Evolutionary conservation across 64 coral and sea anemone species (phyloP).

Genomic region (Actinia tenebrosa): DNA sequence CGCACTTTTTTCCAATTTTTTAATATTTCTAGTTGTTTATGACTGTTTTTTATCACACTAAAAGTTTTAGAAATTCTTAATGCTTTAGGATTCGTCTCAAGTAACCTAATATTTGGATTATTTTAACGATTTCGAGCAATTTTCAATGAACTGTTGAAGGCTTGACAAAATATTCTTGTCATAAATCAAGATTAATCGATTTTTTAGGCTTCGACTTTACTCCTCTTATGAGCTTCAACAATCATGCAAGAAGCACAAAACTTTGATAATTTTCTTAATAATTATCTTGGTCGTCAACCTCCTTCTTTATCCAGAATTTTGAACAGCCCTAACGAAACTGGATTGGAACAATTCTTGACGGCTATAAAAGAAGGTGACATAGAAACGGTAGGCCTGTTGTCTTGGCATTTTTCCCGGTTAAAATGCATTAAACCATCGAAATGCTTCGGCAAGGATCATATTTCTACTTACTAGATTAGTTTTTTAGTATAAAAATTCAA

Average conservation of each 20-base stretch:
- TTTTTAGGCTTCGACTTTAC: neutral
- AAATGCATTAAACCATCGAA: too few species aligned
- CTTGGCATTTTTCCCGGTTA: too few species aligned
- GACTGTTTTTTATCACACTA: neutral
- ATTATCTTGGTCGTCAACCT: neutral
- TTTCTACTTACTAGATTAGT: too few species aligned
- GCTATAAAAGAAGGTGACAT: constrained; percentile 22
- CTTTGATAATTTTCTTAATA: neutral
- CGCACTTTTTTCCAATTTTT: neutral
- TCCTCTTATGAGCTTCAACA: neutral
- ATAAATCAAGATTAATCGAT: neutral
- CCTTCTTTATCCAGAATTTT: constrained; percentile 16
- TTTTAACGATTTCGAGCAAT: neutral
- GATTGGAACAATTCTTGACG: constrained; percentile 17
- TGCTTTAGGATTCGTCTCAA: neutral
- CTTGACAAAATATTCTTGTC: neutral
- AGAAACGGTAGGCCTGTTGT: constrained; percentile 16
- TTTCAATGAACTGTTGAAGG: neutral
- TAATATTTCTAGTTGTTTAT: neutral
- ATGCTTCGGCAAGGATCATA: too few species aligned
- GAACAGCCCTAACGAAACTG: constrained; percentile 30
- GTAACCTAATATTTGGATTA: neutral
- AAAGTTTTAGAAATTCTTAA: neutral
- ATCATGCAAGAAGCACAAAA: neutral
- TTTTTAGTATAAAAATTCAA: too few species aligned